Conservation (phyloP, 2,888 invertebrate species). For the Aphrophora alni region DNA sequence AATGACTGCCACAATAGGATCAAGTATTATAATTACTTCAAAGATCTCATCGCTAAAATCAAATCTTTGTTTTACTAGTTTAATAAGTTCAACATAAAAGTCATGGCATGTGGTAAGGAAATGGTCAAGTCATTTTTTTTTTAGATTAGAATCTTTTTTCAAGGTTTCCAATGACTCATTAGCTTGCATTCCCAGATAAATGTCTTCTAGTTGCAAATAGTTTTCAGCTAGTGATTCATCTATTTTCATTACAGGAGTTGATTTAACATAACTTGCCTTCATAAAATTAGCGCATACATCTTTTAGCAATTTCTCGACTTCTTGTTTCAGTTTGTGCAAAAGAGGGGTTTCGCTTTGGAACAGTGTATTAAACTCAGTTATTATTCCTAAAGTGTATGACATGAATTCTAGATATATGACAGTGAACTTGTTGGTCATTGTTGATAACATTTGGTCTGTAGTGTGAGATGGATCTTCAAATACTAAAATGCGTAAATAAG, state of each 20-base stretch:
- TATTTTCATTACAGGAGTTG: not conserved
- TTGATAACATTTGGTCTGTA: not conserved
- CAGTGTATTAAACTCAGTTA: conserved; percentile 27
- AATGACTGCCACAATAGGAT: conserved; percentile 15
- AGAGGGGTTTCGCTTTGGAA: conserved; percentile 31
- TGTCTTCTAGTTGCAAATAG: not conserved
- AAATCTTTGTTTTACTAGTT: conserved; percentile 6
- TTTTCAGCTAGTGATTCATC: not conserved
- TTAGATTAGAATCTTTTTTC: not conserved
- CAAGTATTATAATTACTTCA: conserved; percentile 10
- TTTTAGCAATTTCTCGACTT: conserved; percentile 23
- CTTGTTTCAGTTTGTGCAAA: not conserved
- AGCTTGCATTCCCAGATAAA: conserved; percentile 9
- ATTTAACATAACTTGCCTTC: not conserved
- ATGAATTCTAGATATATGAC: conserved; percentile 22
- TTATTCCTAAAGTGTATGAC: conserved; percentile 24
- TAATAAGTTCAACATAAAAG: conserved; percentile 12
- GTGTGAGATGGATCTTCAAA: conserved; percentile 27
- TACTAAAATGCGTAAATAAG: not conserved
- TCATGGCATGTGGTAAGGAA: not conserved
- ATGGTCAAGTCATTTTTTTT: not conserved
- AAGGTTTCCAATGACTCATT: not conserved
- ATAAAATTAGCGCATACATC: conserved; percentile 6
- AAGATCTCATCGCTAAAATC: conserved; percentile 22
- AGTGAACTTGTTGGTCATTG: conserved; percentile 16